Conservation (phyloP, 2,888 invertebrate genomes). For the Xestoiulus laeticollis region DNA sequence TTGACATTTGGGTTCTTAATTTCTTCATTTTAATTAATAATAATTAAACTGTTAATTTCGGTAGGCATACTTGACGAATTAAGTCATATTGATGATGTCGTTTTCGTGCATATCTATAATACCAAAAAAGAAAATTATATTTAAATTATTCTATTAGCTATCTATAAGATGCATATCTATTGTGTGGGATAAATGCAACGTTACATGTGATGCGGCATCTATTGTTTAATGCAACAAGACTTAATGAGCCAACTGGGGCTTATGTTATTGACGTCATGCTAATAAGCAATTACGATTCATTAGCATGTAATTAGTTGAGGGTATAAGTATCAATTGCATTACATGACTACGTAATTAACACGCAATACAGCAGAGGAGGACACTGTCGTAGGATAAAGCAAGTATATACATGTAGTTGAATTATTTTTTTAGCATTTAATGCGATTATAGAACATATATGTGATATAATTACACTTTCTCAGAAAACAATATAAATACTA, state of each 20-base stretch:
- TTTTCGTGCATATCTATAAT: not conserved
- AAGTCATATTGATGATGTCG: not conserved
- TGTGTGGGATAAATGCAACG: not conserved
- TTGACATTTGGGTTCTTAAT: too few species aligned
- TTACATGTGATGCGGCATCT: not conserved
- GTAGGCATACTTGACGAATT: too few species aligned
- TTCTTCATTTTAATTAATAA: too few species aligned
- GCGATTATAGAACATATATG: not conserved
- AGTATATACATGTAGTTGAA: too few species aligned
- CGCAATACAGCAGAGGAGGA: not conserved
- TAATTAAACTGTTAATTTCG: too few species aligned
- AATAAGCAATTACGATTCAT: not conserved
- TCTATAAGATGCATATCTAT: not conserved
- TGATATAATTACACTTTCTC: too few species aligned
- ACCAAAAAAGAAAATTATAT: too few species aligned
- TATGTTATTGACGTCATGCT: not conserved
- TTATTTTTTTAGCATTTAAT: not conserved
- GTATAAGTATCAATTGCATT: not conserved
- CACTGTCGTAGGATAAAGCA: not conserved
- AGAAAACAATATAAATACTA: too few species aligned
- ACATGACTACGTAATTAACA: slow-evolving; percentile 65
- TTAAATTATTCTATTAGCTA: not conserved
- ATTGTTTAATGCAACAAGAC: not conserved
- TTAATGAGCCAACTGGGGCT: not conserved
- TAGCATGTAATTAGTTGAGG: slow-evolving; percentile 8